Percentiles rank a stretch among this genome's conserved stretches.
These are phyloP conservation scores for Limnephilus lunatus DNA, from an alignment of 2,888 invertebrate genomes.

Conservation along the genomic window DNA sequence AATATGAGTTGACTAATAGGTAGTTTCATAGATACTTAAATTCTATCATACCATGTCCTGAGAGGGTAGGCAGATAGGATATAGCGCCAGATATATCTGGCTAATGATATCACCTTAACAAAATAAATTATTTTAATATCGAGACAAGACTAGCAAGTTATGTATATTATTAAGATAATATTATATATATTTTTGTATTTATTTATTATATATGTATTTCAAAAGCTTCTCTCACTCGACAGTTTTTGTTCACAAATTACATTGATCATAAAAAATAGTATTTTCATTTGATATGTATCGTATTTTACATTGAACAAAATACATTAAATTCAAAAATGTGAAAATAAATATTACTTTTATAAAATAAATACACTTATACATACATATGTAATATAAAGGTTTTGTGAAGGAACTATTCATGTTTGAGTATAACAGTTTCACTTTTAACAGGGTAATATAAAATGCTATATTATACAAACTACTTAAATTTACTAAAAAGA, in stretches of 20 bases:
- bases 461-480: background rate
- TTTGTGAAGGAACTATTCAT: background rate
- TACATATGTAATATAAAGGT: background rate
- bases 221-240: background rate
- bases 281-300: slow-evolving; percentile 33
- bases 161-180: background rate
- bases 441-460: background rate
- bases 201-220: background rate
- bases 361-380: background rate
- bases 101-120: background rate
- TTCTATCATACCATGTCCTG: background rate
- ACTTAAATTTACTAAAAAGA: background rate
- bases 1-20: background rate
- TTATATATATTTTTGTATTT: background rate
- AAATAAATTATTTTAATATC: background rate
- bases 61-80: background rate
- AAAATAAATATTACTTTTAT: background rate
- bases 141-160: slow-evolving; percentile 13
- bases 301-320: slow-evolving; percentile 21
- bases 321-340: slow-evolving; percentile 16
- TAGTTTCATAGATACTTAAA: background rate
- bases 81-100: background rate
- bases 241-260: slow-evolving; percentile 1
- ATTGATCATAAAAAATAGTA: slow-evolving; percentile 29
- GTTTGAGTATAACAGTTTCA: background rate